These are phyloP conservation scores for Argya squamiceps DNA, from an alignment of 2,797 vertebrate species.

Conservation along the genomic window DNA sequence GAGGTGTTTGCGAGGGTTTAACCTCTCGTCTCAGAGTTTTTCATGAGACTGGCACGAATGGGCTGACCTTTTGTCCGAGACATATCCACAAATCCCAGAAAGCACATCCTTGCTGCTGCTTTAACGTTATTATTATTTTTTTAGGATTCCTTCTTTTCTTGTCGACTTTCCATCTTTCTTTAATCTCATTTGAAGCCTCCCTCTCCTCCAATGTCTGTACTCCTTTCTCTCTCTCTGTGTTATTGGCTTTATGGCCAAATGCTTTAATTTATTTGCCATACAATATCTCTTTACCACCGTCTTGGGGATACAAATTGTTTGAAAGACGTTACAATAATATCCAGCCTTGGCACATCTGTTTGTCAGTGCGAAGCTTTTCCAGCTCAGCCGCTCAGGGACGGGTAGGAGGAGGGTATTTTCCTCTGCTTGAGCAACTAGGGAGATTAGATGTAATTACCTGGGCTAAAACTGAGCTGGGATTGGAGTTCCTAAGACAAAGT, in stretches of 20 bases:
- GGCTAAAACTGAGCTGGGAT: neutral
- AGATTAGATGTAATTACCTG: neutral
- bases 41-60: neutral
- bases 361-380: neutral
- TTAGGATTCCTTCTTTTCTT: neutral
- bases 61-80: neutral
- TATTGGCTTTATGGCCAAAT: slow-evolving; percentile 12
- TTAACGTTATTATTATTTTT: neutral
- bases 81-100: neutral
- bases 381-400: neutral
- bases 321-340: neutral
- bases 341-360: slow-evolving; percentile 38
- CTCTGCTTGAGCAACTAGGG: neutral
- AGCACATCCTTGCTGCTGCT: neutral
- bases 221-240: neutral
- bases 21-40: neutral
- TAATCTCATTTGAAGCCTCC: slow-evolving; percentile 1
- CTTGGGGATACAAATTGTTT: slow-evolving; percentile 54
- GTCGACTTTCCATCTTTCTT: neutral
- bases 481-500: neutral
- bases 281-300: slow-evolving; percentile 25
- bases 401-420: neutral
- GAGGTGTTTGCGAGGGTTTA: neutral
- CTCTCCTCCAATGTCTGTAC: neutral
- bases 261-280: slow-evolving; percentile 66